phyloP scores from a whole-genome alignment of 1,140 invertebrate genomes.

The Pectinophora gossypiella region DNA sequence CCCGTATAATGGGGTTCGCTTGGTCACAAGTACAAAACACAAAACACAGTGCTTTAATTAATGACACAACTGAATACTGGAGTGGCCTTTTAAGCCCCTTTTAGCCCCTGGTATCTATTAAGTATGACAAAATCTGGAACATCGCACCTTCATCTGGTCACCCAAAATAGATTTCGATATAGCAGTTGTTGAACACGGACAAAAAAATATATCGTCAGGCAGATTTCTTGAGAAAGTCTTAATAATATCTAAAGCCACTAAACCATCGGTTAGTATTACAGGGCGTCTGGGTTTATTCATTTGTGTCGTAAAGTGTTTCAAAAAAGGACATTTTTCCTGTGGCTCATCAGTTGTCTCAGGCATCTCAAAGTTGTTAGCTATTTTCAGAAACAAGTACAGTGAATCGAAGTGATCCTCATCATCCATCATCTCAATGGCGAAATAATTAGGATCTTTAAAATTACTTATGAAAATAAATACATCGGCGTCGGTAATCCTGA shows the following conservation, averaged over 20 bases:
- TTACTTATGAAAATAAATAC: slow-evolving; percentile 53
- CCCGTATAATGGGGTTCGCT: no score
- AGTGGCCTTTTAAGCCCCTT: no score
- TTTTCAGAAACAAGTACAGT: slow-evolving; percentile 50
- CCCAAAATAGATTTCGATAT: slow-evolving; percentile 43
- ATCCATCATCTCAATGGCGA: slow-evolving; percentile 30
- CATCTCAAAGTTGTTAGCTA: slow-evolving; percentile 39
- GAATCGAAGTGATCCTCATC: slow-evolving; percentile 38
- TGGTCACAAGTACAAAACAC: no score
- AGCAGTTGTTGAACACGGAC: slow-evolving; percentile 32
- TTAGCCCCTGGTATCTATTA: no score
- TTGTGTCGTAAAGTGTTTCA: no score
- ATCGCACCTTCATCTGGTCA: slow-evolving; percentile 45
- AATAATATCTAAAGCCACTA: slow-evolving; percentile 46
- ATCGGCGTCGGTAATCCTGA: slow-evolving; percentile 51
- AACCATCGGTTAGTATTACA: slow-evolving; percentile 52
- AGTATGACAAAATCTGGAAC: no score
- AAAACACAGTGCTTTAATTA: no score
- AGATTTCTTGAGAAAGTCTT: slow-evolving; percentile 42
- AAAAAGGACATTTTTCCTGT: no score
- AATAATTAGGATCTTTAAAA: slow-evolving; percentile 46
- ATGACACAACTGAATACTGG: no score
- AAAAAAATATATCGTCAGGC: slow-evolving; percentile 43
- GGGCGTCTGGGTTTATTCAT: slow-evolving; percentile 29
- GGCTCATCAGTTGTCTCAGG: background rate